Conservation (phyloP, 2,113 vertebrate genomes). For the Pavo muticus region DNA sequence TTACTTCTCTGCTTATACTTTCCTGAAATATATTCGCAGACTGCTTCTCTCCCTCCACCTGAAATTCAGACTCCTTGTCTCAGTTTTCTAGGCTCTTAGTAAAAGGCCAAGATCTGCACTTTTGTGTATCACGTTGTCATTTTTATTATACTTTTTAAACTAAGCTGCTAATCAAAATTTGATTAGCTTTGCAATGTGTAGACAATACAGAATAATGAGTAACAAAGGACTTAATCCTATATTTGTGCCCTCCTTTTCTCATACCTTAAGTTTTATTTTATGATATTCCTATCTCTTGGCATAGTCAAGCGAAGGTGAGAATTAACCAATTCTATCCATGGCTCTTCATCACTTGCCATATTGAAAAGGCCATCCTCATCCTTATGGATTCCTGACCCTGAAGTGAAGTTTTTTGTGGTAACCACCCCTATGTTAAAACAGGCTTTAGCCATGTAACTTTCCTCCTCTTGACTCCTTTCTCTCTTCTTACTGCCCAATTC, state of each 20-base stretch:
- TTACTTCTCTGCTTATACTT: not conserved
- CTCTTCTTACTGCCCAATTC: not conserved
- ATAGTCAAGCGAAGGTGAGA: not conserved
- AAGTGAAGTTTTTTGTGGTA: not conserved
- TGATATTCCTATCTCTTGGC: not conserved
- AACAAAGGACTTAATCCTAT: not conserved
- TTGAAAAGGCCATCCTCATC: not conserved
- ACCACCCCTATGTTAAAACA: not conserved
- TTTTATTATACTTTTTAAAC: not conserved
- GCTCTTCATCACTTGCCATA: not conserved
- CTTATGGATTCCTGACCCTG: not conserved
- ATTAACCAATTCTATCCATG: not conserved
- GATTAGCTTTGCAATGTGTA: not conserved
- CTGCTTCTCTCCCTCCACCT: not conserved
- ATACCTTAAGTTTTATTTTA: not conserved
- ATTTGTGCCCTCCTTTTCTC: conserved; percentile 11
- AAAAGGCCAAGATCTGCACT: not conserved
- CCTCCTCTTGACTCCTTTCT: not conserved
- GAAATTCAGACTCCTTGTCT: not conserved
- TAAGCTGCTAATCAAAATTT: not conserved
- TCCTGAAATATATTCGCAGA: not conserved
- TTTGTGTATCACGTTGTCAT: not conserved
- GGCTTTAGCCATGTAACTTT: not conserved
- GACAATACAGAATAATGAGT: not conserved
- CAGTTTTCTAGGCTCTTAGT: not conserved